These are phyloP conservation scores for Gryon sp. DNA, from an alignment of 1,140 invertebrate genomes.

Conservation along the genomic window DNA sequence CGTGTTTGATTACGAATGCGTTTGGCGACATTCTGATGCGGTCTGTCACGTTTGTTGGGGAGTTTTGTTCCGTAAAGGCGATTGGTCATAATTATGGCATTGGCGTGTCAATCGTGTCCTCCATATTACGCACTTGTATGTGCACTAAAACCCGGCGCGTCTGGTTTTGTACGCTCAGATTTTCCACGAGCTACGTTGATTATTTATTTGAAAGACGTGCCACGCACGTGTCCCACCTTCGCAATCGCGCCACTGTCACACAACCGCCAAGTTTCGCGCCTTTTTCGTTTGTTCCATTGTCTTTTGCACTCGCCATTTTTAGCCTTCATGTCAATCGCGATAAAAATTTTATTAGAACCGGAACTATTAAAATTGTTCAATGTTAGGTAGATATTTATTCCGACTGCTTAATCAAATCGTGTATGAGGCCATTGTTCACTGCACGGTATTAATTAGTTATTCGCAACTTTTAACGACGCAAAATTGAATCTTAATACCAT, in stretches of 20 bases:
- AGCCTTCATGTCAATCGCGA: conserved; percentile 47
- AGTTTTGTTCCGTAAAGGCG: conserved; percentile 46
- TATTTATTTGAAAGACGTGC: conserved; percentile 70
- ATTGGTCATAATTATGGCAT: conserved; percentile 67
- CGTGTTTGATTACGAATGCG: conserved; percentile 38
- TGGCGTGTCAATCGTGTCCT: conserved; percentile 65
- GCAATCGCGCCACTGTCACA: conserved; percentile 52
- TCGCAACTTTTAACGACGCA: too few relatives aligned
- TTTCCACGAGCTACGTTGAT: conserved; percentile 51
- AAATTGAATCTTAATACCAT: too few relatives aligned
- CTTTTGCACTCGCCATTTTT: conserved; percentile 65
- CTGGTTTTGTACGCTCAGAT: conserved; percentile 18
- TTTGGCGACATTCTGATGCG: conserved; percentile 31
- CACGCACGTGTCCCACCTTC: conserved; percentile 69
- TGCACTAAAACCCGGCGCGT: conserved; percentile 38
- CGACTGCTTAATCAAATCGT: too few relatives aligned
- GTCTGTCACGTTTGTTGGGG: conserved; percentile 51
- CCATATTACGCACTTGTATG: conserved; percentile 48
- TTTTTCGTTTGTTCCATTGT: conserved; percentile 70
- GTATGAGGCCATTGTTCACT: too few relatives aligned
- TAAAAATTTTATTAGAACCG: conserved; percentile 48
- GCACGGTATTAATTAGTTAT: too few relatives aligned
- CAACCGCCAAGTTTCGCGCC: conserved; percentile 66
- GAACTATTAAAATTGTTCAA: conserved; percentile 43
- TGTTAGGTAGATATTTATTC: background rate